These are phyloP conservation scores for Mamestra configurata DNA, from an alignment of 1,140 invertebrate species.

Conservation along the genomic window DNA sequence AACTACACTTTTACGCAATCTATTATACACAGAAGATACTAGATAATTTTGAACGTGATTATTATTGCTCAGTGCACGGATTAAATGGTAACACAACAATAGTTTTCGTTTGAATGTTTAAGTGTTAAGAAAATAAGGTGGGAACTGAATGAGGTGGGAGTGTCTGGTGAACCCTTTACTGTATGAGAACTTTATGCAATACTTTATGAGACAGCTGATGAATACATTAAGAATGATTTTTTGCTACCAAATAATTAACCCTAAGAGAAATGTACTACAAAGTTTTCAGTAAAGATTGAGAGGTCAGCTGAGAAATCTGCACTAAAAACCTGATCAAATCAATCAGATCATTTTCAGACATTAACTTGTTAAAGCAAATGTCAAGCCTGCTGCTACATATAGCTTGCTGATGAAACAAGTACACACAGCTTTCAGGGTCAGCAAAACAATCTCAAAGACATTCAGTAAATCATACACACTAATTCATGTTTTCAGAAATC, in stretches of 20 bases:
- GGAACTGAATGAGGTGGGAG: conserved; percentile 1
- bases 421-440: background rate
- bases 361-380: no score
- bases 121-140: conserved; percentile 22
- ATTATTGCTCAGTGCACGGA: conserved; percentile 55
- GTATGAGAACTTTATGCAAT: background rate
- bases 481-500: conserved; percentile 6
- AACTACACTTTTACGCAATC: conserved; percentile 78
- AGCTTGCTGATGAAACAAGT: background rate
- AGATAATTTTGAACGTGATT: conserved; percentile 69
- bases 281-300: no score
- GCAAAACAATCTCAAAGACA: background rate
- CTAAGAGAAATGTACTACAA: no score
- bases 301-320: no score
- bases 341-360: no score
- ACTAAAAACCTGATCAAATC: no score
- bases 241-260: no score
- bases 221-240: no score
- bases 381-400: background rate
- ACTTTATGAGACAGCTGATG: background rate
- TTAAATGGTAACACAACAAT: conserved; percentile 52
- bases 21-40: conserved; percentile 80
- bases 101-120: conserved; percentile 6
- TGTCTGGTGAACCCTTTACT: background rate
- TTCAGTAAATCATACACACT: background rate